Evolutionary conservation across 2,888 invertebrate genomes (phyloP).

Genomic region (Chloromyia formosa): DNA sequence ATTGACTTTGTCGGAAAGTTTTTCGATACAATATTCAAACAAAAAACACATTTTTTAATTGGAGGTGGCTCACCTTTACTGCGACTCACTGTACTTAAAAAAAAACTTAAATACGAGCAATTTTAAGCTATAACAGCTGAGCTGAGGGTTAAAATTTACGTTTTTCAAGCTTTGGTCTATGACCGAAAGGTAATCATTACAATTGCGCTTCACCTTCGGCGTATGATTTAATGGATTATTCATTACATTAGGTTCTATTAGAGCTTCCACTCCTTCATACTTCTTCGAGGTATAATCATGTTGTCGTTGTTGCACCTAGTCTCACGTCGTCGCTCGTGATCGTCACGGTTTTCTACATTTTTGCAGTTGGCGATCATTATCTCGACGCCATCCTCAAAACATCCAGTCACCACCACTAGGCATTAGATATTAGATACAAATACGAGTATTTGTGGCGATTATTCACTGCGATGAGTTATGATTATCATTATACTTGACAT

Average conservation of each 20-base stretch:
- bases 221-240: not conserved
- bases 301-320: not conserved
- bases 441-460: not conserved
- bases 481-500: conserved; percentile 42
- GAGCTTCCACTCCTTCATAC: not conserved
- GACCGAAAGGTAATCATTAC: conserved; percentile 25
- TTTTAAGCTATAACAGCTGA: no score
- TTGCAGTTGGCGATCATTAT: conserved; percentile 5
- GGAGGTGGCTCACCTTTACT: no score
- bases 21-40: no score
- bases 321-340: conserved; percentile 5
- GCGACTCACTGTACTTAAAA: no score
- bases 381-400: conserved; percentile 23
- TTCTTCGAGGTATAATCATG: not conserved
- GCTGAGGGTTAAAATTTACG: no score
- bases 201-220: conserved; percentile 16
- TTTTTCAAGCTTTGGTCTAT: conserved; percentile 10
- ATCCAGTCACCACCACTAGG: not conserved
- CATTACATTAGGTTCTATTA: not conserved
- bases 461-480: conserved; percentile 35
- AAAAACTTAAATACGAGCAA: not conserved
- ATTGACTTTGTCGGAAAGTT: no score
- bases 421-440: not conserved
- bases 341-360: conserved; percentile 8
- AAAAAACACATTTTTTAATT: no score